Conservation (phyloP, 1,140 invertebrate genomes). For the Pseudobourletiella spinata region DNA sequence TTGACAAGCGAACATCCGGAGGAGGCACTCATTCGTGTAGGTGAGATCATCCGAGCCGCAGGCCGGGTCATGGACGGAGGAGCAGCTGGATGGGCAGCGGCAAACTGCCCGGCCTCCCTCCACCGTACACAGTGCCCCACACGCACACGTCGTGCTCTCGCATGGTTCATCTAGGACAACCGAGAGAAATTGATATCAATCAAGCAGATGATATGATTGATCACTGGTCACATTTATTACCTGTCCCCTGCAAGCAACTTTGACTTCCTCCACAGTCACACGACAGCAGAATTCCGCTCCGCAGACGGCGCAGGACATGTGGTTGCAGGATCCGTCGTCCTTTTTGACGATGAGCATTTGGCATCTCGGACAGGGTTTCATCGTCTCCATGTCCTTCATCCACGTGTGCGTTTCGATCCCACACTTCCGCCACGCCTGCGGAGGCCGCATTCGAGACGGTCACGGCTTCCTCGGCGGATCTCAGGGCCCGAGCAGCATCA, state of each 20-base stretch:
- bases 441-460: background rate
- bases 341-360: conserved; percentile 93
- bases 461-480: conserved; percentile 45
- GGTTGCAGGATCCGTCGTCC: conserved; percentile 96
- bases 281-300: conserved; percentile 97
- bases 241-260: too few species aligned
- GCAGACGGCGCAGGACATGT: conserved; percentile 93
- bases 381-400: conserved; percentile 60
- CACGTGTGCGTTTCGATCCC: conserved; percentile 17
- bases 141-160: conserved; percentile 67
- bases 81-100: conserved; percentile 53
- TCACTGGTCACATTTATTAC: too few species aligned
- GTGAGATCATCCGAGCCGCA: conserved; percentile 72
- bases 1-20: conserved; percentile 63
- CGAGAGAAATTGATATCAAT: too few species aligned
- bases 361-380: conserved; percentile 75
- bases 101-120: conserved; percentile 59
- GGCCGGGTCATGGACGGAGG: conserved; percentile 49
- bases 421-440: background rate
- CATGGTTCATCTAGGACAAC: conserved; percentile 54
- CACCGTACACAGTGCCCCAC: conserved; percentile 63
- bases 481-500: conserved; percentile 76
- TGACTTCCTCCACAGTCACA: too few species aligned
- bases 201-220: too few species aligned
- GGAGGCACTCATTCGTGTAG: conserved; percentile 66